phyloP scores from a whole-genome alignment of 2,888 invertebrate genomes.

The Hirtodrosophila histrioides region DNA sequence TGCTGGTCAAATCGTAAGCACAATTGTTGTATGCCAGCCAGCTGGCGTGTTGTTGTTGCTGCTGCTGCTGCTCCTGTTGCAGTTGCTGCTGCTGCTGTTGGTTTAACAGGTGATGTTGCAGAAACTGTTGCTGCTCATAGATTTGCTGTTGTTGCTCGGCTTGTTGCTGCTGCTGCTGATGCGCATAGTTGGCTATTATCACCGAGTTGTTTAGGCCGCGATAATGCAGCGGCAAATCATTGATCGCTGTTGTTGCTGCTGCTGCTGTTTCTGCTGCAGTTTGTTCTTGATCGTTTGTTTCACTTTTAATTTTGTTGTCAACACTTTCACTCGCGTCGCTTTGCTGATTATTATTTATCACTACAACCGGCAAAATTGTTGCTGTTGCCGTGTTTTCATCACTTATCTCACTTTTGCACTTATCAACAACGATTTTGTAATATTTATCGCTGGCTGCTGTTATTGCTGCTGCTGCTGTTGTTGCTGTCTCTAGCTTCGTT shows the following conservation, averaged over 20 bases:
- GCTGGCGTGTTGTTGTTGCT: conserved; percentile 51
- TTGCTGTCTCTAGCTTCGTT: conserved; percentile 38
- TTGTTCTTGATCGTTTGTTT: conserved; percentile 53
- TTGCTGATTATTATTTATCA: conserved; percentile 68
- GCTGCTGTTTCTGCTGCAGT: conserved; percentile 26
- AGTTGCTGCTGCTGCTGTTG: conserved; percentile 69
- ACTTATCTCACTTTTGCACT: conserved; percentile 67
- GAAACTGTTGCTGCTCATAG: conserved; percentile 61
- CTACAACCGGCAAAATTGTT: conserved; percentile 58
- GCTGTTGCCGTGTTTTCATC: conserved; percentile 49
- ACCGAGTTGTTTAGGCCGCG: conserved; percentile 83
- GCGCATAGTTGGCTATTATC: conserved; percentile 79
- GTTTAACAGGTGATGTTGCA: conserved; percentile 63
- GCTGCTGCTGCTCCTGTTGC: conserved; percentile 63
- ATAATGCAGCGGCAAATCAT: conserved; percentile 78
- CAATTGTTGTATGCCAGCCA: conserved; percentile 65
- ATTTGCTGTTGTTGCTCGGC: conserved; percentile 62
- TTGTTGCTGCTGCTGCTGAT: conserved; percentile 64
- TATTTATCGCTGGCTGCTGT: conserved; percentile 56
- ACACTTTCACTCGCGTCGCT: conserved; percentile 72
- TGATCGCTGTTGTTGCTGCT: conserved; percentile 21
- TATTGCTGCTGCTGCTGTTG: conserved; percentile 23
- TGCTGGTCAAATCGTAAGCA: conserved; percentile 62
- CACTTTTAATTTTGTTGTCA: conserved; percentile 74
- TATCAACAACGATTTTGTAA: conserved; percentile 65